Percentiles rank a stretch among this genome's conserved stretches.
Evolutionary conservation across 2,113 vertebrate genomes (phyloP).

Genomic region (Phalacrocorax brasilianus): DNA sequence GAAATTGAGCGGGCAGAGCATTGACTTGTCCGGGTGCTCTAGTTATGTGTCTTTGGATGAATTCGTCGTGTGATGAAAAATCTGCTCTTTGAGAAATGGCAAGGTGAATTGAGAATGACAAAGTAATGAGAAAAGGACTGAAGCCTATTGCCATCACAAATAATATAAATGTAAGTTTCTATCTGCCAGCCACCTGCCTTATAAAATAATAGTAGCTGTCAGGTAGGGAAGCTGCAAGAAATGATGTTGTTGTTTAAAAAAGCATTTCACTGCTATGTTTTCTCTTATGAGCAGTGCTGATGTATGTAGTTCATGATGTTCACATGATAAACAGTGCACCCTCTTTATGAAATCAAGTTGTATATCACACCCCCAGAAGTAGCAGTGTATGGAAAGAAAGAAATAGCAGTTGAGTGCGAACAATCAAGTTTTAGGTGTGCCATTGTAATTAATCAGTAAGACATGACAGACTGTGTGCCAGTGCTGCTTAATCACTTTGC

Average conservation of each 20-base stretch:
- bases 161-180: constrained; percentile 34
- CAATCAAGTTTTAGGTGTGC: not conserved
- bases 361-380: not conserved
- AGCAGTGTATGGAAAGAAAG: not conserved
- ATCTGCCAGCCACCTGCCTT: not conserved
- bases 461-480: not conserved
- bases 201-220: constrained; percentile 41
- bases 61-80: not conserved
- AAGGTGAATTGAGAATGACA: constrained; percentile 28
- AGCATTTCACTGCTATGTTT: not conserved
- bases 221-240: not conserved
- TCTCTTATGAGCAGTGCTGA: not conserved
- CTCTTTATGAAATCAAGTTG: not conserved
- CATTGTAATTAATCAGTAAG: constrained; percentile 4
- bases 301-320: not conserved
- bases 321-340: not conserved
- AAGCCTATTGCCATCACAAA: constrained; percentile 8
- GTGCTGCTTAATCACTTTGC: not conserved
- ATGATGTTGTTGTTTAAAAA: constrained; percentile 13
- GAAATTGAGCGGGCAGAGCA: not conserved
- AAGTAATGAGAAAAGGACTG: constrained; percentile 23
- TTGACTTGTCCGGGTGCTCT: not conserved
- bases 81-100: not conserved
- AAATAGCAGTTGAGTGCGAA: not conserved
- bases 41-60: not conserved